These are phyloP conservation scores for Hyppa rectilinea DNA, from an alignment of 2,888 invertebrate species.

Conservation along the genomic window DNA sequence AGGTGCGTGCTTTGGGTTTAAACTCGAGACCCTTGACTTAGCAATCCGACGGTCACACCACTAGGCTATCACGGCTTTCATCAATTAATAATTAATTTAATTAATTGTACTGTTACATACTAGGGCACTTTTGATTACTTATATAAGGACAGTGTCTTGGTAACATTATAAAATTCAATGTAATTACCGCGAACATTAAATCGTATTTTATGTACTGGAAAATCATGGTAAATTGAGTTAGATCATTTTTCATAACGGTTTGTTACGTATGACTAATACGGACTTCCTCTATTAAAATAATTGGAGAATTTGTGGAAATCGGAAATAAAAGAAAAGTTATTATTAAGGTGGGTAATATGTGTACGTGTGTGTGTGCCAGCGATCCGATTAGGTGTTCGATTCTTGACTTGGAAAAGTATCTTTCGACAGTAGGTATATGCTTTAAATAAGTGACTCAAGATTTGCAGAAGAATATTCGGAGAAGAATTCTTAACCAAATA, in stretches of 20 bases:
- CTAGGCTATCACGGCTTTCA: no score
- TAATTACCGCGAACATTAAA: conserved; percentile 39
- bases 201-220: conserved; percentile 58
- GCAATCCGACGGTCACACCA: no score
- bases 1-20: no score
- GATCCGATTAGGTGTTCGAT: not conserved
- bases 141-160: conserved; percentile 31
- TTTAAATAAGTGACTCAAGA: not conserved
- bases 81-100: no score
- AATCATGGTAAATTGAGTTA: conserved; percentile 47
- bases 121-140: conserved; percentile 26
- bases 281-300: conserved; percentile 16
- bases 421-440: not conserved
- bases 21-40: no score
- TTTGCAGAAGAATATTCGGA: no score
- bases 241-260: conserved; percentile 9
- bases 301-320: not conserved
- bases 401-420: not conserved
- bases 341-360: not conserved
- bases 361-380: not conserved
- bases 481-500: not conserved
- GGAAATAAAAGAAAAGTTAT: not conserved
- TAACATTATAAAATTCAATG: conserved; percentile 10
- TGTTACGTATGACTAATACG: conserved; percentile 13
- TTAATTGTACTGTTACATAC: conserved; percentile 22